Evolutionary conservation across 2,113 vertebrate genomes (phyloP).

Genomic region (Phainopepla nitens): DNA sequence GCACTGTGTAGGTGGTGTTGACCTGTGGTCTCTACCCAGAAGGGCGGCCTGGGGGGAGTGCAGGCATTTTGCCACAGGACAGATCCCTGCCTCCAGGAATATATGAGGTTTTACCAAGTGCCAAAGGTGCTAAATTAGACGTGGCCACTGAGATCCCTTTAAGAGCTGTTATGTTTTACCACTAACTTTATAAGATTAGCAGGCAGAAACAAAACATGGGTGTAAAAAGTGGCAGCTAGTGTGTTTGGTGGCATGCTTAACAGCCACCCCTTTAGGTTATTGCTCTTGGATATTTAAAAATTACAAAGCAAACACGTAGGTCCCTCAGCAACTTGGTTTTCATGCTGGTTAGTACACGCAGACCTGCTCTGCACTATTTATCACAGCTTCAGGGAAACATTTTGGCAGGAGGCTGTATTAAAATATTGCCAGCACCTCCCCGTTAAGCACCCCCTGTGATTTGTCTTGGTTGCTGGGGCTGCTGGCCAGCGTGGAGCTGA

Average conservation of each 20-base stretch:
- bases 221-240: background rate
- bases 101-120: background rate
- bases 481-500: background rate
- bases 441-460: background rate
- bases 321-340: background rate
- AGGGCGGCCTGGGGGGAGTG: background rate
- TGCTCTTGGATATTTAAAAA: background rate
- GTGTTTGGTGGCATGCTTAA: background rate
- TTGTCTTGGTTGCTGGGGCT: background rate
- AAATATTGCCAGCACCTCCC: background rate
- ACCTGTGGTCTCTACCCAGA: background rate
- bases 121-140: background rate
- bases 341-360: background rate
- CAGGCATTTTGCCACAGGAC: background rate
- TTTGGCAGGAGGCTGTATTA: conserved; percentile 8
- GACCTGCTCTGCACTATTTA: background rate
- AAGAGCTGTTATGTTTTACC: background rate
- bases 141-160: background rate
- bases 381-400: background rate
- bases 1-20: background rate
- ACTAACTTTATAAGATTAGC: conserved; percentile 4
- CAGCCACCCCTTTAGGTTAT: background rate
- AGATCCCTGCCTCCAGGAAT: background rate
- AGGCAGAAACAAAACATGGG: background rate
- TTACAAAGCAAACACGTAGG: background rate